Evolutionary conservation across 2,113 vertebrate species (phyloP).

Genomic region (Bos javanicus): DNA sequence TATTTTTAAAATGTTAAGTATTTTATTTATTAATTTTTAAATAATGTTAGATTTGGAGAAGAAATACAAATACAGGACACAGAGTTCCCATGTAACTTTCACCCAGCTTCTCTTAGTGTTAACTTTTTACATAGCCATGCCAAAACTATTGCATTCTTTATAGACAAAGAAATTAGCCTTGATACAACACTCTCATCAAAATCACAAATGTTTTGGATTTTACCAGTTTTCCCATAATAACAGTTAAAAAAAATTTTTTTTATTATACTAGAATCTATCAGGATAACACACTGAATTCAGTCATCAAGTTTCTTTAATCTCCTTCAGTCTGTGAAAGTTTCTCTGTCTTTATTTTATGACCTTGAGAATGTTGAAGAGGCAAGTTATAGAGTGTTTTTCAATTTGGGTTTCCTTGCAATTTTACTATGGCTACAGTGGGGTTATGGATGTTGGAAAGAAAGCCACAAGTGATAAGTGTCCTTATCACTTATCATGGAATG

Average conservation of each 20-base stretch:
- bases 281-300: background rate
- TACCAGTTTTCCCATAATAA: background rate
- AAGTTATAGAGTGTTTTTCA: background rate
- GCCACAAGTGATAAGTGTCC: background rate
- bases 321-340: background rate
- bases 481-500: background rate
- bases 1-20: background rate
- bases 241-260: background rate
- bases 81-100: background rate
- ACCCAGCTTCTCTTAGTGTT: background rate
- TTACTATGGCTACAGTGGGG: fast-evolving
- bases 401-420: background rate
- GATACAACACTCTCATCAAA: background rate
- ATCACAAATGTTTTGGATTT: background rate
- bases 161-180: background rate
- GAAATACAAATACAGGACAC: background rate
- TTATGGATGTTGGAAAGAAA: background rate
- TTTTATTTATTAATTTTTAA: background rate
- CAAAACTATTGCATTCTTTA: background rate
- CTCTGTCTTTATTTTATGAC: background rate
- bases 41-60: background rate
- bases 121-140: background rate
- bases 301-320: background rate
- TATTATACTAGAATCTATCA: background rate
- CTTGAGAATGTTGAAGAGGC: background rate